A percentile compares a stretch with the other conserved stretches of the same genome.
These are phyloP conservation scores for Meles meles DNA, from an alignment of 2,113 vertebrate species.

Conservation along the genomic window DNA sequence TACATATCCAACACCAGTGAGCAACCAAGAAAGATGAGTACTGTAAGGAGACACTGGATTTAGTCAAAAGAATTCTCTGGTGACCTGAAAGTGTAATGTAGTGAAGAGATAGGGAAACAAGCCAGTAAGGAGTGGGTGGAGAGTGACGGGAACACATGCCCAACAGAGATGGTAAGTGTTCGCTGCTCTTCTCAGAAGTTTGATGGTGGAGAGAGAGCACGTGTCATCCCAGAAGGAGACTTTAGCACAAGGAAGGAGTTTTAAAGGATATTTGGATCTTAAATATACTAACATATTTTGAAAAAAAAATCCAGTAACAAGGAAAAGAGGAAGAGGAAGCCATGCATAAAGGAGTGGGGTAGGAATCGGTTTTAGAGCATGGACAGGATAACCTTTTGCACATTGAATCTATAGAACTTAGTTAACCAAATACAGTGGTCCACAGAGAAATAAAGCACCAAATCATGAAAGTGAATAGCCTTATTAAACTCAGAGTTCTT, in stretches of 20 bases:
- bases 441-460: not conserved
- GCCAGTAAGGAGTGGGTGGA: too few species aligned
- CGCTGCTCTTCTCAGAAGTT: not conserved
- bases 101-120: not conserved
- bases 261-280: not conserved
- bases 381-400: not conserved
- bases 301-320: not conserved
- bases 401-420: not conserved
- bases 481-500: not conserved
- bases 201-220: not conserved
- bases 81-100: not conserved
- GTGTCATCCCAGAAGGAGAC: not conserved
- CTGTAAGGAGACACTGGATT: accelerated
- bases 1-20: too few species aligned
- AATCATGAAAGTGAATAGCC: not conserved
- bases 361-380: not conserved
- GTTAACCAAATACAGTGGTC: not conserved
- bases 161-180: not conserved
- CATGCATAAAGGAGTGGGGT: accelerated
- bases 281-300: not conserved
- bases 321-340: not conserved
- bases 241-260: not conserved
- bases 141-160: not conserved
- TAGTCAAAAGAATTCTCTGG: not conserved
- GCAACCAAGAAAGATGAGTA: not conserved